Percentiles rank a stretch among this genome's conserved stretches.
phyloP scores from a whole-genome alignment of 2,888 invertebrate species.

The Ornithoptera priamus region DNA sequence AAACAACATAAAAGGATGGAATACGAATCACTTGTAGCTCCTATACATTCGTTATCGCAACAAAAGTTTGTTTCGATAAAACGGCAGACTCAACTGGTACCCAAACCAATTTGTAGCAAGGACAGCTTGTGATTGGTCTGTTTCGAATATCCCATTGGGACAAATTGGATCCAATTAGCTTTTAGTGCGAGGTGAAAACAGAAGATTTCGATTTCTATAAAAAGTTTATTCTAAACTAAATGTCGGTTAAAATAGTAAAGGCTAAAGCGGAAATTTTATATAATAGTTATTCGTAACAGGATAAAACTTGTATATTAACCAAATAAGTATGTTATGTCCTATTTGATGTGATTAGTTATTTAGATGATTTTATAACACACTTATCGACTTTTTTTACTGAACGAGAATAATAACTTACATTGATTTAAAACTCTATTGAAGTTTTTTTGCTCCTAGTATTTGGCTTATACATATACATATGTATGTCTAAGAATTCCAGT shows the following conservation, averaged over 20 bases:
- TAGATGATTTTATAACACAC: neutral
- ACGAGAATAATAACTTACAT: neutral
- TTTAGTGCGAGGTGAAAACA: conserved; percentile 48
- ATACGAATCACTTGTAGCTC: conserved; percentile 34
- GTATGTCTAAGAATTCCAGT: neutral
- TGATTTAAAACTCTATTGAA: neutral
- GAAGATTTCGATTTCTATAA: conserved; percentile 32
- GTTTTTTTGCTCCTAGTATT: neutral
- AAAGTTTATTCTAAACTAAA: conserved; percentile 29
- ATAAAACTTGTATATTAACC: too few species aligned
- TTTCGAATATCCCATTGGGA: conserved; percentile 62
- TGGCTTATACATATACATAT: neutral
- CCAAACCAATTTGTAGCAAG: conserved; percentile 60
- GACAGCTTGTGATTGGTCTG: conserved; percentile 67
- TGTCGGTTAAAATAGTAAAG: conserved; percentile 13
- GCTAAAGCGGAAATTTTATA: neutral
- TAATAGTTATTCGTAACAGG: too few species aligned
- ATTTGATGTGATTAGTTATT: neutral
- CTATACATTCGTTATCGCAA: conserved; percentile 56
- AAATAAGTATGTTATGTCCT: neutral
- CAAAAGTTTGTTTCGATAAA: conserved; percentile 66
- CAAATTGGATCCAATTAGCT: conserved; percentile 72
- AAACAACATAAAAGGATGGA: conserved; percentile 17
- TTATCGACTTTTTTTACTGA: neutral
- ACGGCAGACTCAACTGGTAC: conserved; percentile 56